Evolutionary conservation across 2,888 invertebrate species (phyloP), one percentile per base, ranked within the genome.

Genomic region (Venustoraphidia nigricollis): DNA sequence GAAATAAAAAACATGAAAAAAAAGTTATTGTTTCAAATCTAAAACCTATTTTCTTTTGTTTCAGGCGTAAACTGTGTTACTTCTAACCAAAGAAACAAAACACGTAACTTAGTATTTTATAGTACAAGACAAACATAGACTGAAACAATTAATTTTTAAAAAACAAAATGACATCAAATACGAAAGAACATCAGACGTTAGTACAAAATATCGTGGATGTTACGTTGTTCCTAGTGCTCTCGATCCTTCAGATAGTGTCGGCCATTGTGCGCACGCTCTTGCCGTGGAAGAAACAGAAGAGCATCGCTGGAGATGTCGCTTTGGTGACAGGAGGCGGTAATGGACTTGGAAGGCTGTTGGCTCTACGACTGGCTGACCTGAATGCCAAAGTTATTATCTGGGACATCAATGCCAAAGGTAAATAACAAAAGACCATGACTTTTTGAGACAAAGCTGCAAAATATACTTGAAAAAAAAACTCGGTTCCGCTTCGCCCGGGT

Each of bases 321-420:
- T 71, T 94, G 42, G 81, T 94, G 34, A 94, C 94, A 0, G 94
- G 94, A 0, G 90, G 89, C 13, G 94, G 91, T 36, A 83, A 84
- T 37, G 92, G 91, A 3, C 70, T 92, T 11, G 92, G 92, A 8
- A 75, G 89, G 53, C 72, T 89, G 46, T 67, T 90, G 49, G 81
- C 88, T 2, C 64, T 83, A 55, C 73, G 83, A 56, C 71, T 92
- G 44, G 83, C 86, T 14, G 74, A 82, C 59, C 74, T 85, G 49
- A 86, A 87, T 46, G 84, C 85, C 54, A 81, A 76, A 52, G 76
- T 93, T 48, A 80, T 94, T 38, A 71, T 92, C 48, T 93, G 93
- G 93, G 94, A 95, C 66, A 83, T 94, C 55, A 88, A 90, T 62
- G 75, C 81, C 62, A 71, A 77, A 67, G 88, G 88, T 88, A 57